Conservation (phyloP, 1,140 invertebrate species). For the Zaprionus kolodkinae region DNA sequence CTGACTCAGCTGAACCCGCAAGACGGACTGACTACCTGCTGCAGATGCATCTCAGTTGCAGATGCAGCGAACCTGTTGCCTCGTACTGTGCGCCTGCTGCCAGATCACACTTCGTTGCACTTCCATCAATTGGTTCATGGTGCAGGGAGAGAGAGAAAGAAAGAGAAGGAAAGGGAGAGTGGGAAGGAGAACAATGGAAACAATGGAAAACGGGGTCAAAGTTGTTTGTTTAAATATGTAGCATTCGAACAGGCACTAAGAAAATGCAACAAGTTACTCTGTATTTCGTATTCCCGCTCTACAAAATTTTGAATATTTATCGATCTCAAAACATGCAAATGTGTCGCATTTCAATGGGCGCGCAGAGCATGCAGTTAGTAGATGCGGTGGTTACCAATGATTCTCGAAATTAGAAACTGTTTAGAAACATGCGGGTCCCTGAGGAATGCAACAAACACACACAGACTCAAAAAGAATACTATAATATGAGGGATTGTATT, state of each 20-base stretch:
- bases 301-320: neutral
- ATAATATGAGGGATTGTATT: conserved; percentile 12
- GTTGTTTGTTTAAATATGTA: conserved; percentile 8
- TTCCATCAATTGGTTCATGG: conserved; percentile 15
- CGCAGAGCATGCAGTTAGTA: conserved; percentile 17
- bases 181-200: neutral
- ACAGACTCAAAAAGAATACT: conserved; percentile 54
- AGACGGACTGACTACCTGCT: conserved; percentile 1
- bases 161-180: neutral
- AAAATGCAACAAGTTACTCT: neutral
- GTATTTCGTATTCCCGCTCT: neutral
- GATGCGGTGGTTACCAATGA: neutral
- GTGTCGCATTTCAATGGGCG: conserved; percentile 50
- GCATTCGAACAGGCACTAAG: conserved; percentile 2
- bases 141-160: neutral
- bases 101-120: conserved; percentile 67
- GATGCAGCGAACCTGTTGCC: neutral
- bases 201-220: neutral
- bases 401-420: neutral
- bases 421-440: conserved; percentile 40
- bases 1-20: neutral
- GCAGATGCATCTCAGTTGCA: conserved; percentile 21
- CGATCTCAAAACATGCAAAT: conserved; percentile 47
- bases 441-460: conserved; percentile 3
- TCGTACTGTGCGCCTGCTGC: conserved; percentile 53